Conservation (phyloP, 2,888 invertebrate species). For the Callyntrura guangdongensis region DNA sequence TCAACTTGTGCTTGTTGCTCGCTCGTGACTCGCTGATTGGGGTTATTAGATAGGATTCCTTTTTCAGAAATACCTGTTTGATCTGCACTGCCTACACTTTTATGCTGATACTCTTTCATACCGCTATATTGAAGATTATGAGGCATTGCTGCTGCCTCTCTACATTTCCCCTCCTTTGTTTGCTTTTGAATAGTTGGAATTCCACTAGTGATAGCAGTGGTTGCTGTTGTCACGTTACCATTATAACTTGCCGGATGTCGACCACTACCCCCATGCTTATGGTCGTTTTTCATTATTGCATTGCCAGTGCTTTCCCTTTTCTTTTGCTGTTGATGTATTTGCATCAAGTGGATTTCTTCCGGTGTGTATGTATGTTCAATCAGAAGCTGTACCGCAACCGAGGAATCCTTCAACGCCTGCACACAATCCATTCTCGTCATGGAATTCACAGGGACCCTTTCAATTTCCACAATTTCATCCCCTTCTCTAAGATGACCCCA, state of each 20-base stretch:
- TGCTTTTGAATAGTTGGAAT: constrained; percentile 64
- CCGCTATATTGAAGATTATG: too few species aligned
- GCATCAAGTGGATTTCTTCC: constrained; percentile 44
- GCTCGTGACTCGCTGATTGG: constrained; percentile 76
- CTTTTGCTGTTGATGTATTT: neutral
- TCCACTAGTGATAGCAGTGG: constrained; percentile 62
- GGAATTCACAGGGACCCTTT: constrained; percentile 91
- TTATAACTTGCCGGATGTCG: constrained; percentile 26
- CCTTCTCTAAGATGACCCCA: constrained; percentile 95
- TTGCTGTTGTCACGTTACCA: too few species aligned
- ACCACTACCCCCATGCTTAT: constrained; percentile 34
- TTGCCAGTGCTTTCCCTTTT: constrained; percentile 22
- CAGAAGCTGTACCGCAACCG: constrained; percentile 92
- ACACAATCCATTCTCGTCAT: constrained; percentile 96
- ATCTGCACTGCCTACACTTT: neutral
- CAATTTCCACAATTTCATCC: constrained; percentile 96
- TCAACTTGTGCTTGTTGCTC: constrained; percentile 14
- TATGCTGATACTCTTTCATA: too few species aligned
- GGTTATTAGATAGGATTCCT: constrained; percentile 70
- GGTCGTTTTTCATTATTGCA: constrained; percentile 35
- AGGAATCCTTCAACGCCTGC: constrained; percentile 93
- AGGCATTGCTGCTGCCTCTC: neutral
- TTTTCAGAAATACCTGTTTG: constrained; percentile 68
- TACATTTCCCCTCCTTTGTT: constrained; percentile 49
- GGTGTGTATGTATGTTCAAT: constrained; percentile 88